Base-by-base conservation (phyloP, 2,113 vertebrate species). In the Pseudolaguvia tuberculata region DNA sequence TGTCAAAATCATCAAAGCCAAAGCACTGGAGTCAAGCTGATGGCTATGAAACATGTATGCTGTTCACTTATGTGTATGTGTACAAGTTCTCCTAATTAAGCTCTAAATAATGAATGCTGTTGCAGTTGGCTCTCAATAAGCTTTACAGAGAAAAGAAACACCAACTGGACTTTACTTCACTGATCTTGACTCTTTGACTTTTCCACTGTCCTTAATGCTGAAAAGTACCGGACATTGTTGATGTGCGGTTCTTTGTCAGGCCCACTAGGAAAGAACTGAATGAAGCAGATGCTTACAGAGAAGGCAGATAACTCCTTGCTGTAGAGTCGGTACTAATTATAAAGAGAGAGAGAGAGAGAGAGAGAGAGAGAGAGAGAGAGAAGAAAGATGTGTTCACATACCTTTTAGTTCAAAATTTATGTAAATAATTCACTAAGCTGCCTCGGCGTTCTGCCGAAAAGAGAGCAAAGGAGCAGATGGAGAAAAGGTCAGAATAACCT, bases 1-100 rank as follows among this genome's bases (percentile, higher is more conserved):
- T 62, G 66, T 70, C 66, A 61, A 52, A 61, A 39, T 58, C 47
- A 51, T 76, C 56, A 76, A 58, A 70, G 23, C 14, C 13, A 66
- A 11, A 61, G 70, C 25, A 31, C 11, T 5, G 1, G 59, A 75
- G 73, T 29, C 56, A 59, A 53, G 65, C 29, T 59, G 45, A 76
- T 76, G 56, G 47, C 42, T 35, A 76, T 69, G 55, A 48, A 61
- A 69, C 65, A 76, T 76, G 48, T 63, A 61, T 61, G 55, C 56
- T 58, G 45, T 25, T 70, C 47, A 29, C 31, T 62, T 57, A 55
- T 29, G 58, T 4, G 6, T 55, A 17, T 29, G 61, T 58, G 31
- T 63, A 62, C 48, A 70, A 70, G 67, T 35, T 23, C 48, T 70
- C 50, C 47, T 52, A 62, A 70, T 62, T 70, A 70, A 27, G 42